Evolutionary conservation across 2,113 vertebrate genomes (phyloP).

Genomic region (Forbesichthys papilliferus): DNA sequence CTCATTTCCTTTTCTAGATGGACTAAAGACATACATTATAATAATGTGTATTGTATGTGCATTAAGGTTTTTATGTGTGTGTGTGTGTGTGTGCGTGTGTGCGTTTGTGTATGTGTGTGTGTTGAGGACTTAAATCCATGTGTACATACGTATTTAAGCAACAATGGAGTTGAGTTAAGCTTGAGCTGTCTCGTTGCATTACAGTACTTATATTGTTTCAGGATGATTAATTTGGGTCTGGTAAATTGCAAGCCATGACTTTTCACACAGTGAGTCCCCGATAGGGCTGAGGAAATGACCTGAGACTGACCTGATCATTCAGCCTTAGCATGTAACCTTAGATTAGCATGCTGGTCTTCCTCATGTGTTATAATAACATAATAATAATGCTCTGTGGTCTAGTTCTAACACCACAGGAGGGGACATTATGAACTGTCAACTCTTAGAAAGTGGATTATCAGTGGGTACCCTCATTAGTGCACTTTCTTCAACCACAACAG

Average conservation of each 20-base stretch:
- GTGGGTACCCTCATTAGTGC: slow-evolving; percentile 50
- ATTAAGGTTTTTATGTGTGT: no score
- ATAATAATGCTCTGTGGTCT: slow-evolving; percentile 27
- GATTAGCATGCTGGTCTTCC: slow-evolving; percentile 67
- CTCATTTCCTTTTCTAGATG: slow-evolving; percentile 29
- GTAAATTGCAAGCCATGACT: slow-evolving; percentile 49
- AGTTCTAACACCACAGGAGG: slow-evolving; percentile 60
- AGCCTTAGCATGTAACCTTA: slow-evolving; percentile 63
- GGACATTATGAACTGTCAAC: slow-evolving; percentile 53
- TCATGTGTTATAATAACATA: slow-evolving; percentile 62
- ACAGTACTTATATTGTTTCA: slow-evolving; percentile 60
- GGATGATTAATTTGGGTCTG: slow-evolving; percentile 44
- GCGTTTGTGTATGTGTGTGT: slow-evolving; percentile 18
- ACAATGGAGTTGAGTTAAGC: slow-evolving; percentile 22
- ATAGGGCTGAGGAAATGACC: slow-evolving; percentile 51
- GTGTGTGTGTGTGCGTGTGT: slow-evolving; percentile 24
- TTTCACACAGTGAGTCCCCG: slow-evolving; percentile 56
- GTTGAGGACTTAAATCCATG: slow-evolving; percentile 35
- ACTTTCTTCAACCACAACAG: slow-evolving; percentile 29
- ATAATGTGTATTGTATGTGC: slow-evolving; percentile 18
- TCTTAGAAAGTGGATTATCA: slow-evolving; percentile 51
- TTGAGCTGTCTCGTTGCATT: slow-evolving; percentile 28
- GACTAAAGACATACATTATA: slow-evolving; percentile 47
- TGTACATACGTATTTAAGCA: slow-evolving; percentile 23
- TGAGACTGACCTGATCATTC: slow-evolving; percentile 60